Conservation (phyloP, 2,113 vertebrate genomes). For the Chiloscyllium plagiosum region DNA sequence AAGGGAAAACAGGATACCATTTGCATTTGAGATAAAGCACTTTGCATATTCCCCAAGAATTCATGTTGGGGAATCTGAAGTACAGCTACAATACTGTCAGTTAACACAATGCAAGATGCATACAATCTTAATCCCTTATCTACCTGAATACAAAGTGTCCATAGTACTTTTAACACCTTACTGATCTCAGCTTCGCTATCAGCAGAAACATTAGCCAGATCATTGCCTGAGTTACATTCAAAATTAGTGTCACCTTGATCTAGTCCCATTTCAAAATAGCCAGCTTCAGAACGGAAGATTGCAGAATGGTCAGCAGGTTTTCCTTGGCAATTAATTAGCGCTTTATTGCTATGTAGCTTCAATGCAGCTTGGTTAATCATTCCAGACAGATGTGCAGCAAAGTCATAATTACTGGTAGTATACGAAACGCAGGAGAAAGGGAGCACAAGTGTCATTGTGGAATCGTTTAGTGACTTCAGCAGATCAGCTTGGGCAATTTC, state of each 20-base stretch:
- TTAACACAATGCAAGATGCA: constrained; percentile 75
- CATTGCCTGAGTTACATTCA: constrained; percentile 45
- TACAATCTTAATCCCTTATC: constrained; percentile 65
- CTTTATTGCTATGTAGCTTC: constrained; percentile 46
- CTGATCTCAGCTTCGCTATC: constrained; percentile 46
- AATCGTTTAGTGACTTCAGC: constrained; percentile 44
- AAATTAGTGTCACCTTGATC: constrained; percentile 61
- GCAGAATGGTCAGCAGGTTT: constrained; percentile 38
- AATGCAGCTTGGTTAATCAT: constrained; percentile 56
- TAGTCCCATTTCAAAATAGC: constrained; percentile 92
- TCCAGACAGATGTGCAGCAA: constrained; percentile 67
- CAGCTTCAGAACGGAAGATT: constrained; percentile 59
- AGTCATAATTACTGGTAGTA: constrained; percentile 69
- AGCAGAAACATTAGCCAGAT: constrained; percentile 39
- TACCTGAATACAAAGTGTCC: constrained; percentile 76
- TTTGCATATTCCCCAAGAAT: constrained; percentile 51
- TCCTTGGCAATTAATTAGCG: constrained; percentile 47
- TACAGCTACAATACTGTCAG: constrained; percentile 59
- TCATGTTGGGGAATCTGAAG: constrained; percentile 62
- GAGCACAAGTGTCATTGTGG: constrained; percentile 59
- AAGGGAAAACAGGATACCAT: constrained; percentile 62
- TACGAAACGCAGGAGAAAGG: constrained; percentile 70
- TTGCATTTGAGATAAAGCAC: constrained; percentile 63
- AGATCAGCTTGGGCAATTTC: background rate
- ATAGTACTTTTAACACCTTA: constrained; percentile 63